Evolutionary conservation across 2,113 vertebrate species (phyloP).

Genomic region (Lasiurus borealis): DNA sequence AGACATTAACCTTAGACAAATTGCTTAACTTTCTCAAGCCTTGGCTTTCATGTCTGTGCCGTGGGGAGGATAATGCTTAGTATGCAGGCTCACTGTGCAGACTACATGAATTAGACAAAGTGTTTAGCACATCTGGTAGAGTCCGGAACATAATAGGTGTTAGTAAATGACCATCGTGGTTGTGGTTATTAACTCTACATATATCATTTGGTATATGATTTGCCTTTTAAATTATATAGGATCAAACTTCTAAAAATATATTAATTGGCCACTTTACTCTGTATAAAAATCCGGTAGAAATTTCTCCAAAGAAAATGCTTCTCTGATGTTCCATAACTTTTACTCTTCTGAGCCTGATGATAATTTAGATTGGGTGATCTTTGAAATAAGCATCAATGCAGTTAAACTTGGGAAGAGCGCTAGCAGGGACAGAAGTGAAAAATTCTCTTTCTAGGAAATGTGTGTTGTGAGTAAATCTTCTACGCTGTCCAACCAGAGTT

Average conservation of each 20-base stretch:
- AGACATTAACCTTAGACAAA: neutral
- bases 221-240: neutral
- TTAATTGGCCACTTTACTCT: neutral
- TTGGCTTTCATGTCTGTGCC: neutral
- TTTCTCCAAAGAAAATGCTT: neutral
- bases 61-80: neutral
- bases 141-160: neutral
- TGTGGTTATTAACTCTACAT: neutral
- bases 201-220: neutral
- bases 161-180: neutral
- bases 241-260: neutral
- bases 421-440: neutral
- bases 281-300: neutral
- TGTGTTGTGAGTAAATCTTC: neutral
- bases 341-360: neutral
- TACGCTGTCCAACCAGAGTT: neutral
- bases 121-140: neutral
- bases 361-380: neutral
- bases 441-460: conserved; percentile 10
- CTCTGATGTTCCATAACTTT: conserved; percentile 33
- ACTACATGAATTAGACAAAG: neutral
- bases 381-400: conserved; percentile 23
- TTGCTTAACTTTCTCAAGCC: neutral
- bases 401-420: neutral
- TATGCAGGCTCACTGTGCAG: neutral